Evolutionary conservation across 1,140 invertebrate species (phyloP).

Genomic region (Euglossa dilemma): DNA sequence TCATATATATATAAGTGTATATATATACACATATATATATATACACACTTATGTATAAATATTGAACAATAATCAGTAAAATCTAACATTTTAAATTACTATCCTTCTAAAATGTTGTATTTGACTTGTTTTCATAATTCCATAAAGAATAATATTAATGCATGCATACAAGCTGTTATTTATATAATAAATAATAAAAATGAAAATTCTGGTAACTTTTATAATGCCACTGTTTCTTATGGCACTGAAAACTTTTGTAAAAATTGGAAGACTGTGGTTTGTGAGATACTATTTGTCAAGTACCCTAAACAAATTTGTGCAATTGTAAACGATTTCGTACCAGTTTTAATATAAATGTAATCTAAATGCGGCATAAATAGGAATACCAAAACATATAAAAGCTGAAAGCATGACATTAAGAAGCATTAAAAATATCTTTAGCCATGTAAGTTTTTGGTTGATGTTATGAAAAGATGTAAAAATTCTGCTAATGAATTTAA

Average conservation of each 20-base stretch:
- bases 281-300: constrained; percentile 29
- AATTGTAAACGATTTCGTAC: constrained; percentile 5
- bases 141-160: neutral
- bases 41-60: neutral
- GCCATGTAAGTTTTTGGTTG: constrained; percentile 3
- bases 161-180: neutral
- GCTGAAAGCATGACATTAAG: constrained; percentile 21
- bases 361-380: constrained; percentile 42
- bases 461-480: constrained; percentile 41
- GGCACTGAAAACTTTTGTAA: constrained; percentile 57
- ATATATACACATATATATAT: neutral
- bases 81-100: constrained; percentile 23
- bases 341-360: constrained; percentile 31
- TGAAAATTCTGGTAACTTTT: constrained; percentile 29
- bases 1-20: neutral
- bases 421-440: constrained; percentile 55
- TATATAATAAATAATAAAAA: constrained; percentile 44
- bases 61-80: neutral
- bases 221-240: constrained; percentile 48
- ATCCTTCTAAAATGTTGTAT: neutral
- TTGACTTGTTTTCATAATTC: constrained; percentile 6
- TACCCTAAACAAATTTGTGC: constrained; percentile 40
- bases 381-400: constrained; percentile 44
- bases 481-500: constrained; percentile 1
- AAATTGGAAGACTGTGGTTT: constrained; percentile 61